phyloP scores from a whole-genome alignment of 2,888 invertebrate species.

The Eulithis prunata region DNA sequence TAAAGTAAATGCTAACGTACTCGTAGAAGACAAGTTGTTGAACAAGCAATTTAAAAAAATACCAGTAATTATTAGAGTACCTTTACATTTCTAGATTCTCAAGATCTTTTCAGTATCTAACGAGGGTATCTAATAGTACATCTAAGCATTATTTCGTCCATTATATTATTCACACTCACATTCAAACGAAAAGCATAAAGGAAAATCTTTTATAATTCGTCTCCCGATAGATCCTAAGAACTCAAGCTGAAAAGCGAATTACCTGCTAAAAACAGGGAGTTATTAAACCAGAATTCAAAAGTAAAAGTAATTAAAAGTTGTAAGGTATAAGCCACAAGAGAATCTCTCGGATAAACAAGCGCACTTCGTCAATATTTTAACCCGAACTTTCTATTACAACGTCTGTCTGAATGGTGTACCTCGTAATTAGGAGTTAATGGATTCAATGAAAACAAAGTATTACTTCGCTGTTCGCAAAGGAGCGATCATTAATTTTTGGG shows the following conservation, averaged over 20 bases:
- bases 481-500: constrained; percentile 39
- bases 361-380: constrained; percentile 55
- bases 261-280: constrained; percentile 50
- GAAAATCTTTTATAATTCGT: neutral
- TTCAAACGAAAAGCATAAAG: neutral
- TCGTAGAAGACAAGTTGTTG: too few relatives aligned
- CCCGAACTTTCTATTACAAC: constrained; percentile 52
- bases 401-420: constrained; percentile 47
- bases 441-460: constrained; percentile 45
- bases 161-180: neutral
- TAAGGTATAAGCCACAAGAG: constrained; percentile 44
- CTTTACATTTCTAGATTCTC: too few relatives aligned
- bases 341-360: constrained; percentile 50
- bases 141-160: too few relatives aligned
- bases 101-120: too few relatives aligned
- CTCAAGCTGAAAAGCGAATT: constrained; percentile 47
- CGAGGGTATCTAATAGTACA: too few relatives aligned
- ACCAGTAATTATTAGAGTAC: too few relatives aligned
- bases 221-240: constrained; percentile 33
- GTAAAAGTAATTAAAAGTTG: constrained; percentile 69
- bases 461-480: constrained; percentile 30
- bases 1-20: too few relatives aligned
- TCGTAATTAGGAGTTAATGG: constrained; percentile 50
- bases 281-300: constrained; percentile 61
- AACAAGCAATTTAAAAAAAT: too few relatives aligned